Evolutionary conservation across 2,888 invertebrate genomes (phyloP), one percentile per base, ranked within the genome.

Genomic region (Spicauda simplicius): DNA sequence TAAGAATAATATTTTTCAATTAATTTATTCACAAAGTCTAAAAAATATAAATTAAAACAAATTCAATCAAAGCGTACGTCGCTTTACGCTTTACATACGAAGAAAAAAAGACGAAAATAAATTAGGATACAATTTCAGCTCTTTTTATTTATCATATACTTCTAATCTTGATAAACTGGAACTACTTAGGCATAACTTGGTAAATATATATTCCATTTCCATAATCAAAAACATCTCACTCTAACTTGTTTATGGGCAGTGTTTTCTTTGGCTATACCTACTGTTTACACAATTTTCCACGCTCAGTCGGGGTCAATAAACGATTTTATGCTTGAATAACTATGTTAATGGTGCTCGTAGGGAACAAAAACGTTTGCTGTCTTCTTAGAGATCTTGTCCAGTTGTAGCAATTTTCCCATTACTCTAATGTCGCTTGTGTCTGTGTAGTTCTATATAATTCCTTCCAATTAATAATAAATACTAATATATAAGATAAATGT

Each of bases 281-380:
- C 72, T 78, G 78, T 80, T 75, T 74, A 73, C 74, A 77, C 54
- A 59, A 66, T 66, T 77, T 76, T 75, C 73, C 75, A 76, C 72
- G 76, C 73, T 76, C 25, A 10, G 63, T 16, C 54, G 77, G 75
- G 82, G 84, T 85, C 84, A 86, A 85, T 84, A 86, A 85, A 84
- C 82, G 79, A 84, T 88, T 88, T 86, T 77, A 87, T 82, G 87
- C 84, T 80, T 78, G 83, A 87, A 86, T 86, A 86, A 87, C 84
- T 88, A 88, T 89, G 88, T 75, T 88, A 89, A 90, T 90, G 75
- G 77, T 74, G 74, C 73, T 69, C 69, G 73, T 74, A 78, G 75
- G 78, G 79, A 25, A 85, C 82, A 88, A 87, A 86, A 87, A 85
- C 83, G 83, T 76, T 75, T 71, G 73, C 68, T 73, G 74, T 77